Percentiles rank a stretch among this genome's conserved stretches.
phyloP scores from a whole-genome alignment of 2,797 vertebrate species.

The Smutsia gigantea region DNA sequence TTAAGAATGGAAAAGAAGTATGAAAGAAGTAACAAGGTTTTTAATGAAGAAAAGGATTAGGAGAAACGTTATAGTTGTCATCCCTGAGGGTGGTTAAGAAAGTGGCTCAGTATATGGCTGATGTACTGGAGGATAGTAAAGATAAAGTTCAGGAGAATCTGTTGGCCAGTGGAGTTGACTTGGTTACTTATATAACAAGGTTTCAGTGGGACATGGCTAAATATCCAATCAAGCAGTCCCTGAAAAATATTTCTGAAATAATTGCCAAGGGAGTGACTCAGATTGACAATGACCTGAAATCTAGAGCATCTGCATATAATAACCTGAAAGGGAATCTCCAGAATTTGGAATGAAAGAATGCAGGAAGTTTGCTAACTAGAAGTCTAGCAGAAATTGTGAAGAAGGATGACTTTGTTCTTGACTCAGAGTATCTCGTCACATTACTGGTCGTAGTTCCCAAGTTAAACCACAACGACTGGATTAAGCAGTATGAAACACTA shows the following conservation, averaged over 20 bases:
- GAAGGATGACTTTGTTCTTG: conserved; percentile 98
- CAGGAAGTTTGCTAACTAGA: conserved; percentile 98
- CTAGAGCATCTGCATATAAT: conserved; percentile 97
- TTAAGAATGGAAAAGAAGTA: too few species aligned
- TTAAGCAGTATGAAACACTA: conserved; percentile 96
- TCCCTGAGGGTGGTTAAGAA: too few species aligned
- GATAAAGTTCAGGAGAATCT: too few species aligned
- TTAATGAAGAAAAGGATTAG: too few species aligned
- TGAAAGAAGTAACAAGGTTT: too few species aligned
- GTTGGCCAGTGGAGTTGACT: too few species aligned
- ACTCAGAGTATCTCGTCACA: conserved; percentile 98
- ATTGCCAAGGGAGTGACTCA: conserved; percentile 98
- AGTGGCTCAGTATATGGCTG: too few species aligned
- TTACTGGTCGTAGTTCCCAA: conserved; percentile 98
- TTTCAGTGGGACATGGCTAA: conserved; percentile 99
- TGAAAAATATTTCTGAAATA: conserved; percentile 99
- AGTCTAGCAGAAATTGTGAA: conserved; percentile 98
- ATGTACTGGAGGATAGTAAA: too few species aligned
- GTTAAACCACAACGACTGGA: conserved; percentile 93
- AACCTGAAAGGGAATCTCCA: conserved; percentile 98
- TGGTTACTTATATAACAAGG: conserved; percentile 96
- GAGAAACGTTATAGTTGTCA: too few species aligned
- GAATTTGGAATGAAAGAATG: conserved; percentile 98
- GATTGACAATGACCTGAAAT: conserved; percentile 98
- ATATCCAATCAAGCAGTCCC: conserved; percentile 98